Evolutionary conservation across 2,113 vertebrate genomes (phyloP).

Genomic region (Atrichornis clamosus): DNA sequence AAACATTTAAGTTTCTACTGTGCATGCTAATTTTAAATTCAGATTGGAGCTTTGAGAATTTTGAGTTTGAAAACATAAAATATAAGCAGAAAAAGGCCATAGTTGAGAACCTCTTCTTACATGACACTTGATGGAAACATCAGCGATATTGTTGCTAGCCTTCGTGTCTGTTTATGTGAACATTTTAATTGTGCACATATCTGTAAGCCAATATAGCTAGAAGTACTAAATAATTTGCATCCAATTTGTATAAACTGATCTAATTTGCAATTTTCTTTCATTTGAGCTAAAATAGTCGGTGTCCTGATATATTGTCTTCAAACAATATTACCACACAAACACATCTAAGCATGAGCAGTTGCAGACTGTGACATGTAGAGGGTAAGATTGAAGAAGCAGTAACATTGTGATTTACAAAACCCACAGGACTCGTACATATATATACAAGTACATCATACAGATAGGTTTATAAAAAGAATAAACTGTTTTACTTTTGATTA

Average conservation of each 20-base stretch:
- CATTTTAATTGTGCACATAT: neutral
- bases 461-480: neutral
- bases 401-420: neutral
- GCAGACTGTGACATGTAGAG: neutral
- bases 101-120: neutral
- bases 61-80: neutral
- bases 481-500: neutral
- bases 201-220: neutral
- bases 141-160: neutral
- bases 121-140: neutral
- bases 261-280: neutral
- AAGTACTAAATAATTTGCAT: neutral
- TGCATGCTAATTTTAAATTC: neutral
- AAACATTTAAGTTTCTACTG: neutral
- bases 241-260: neutral
- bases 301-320: neutral
- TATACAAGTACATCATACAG: neutral
- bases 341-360: neutral
- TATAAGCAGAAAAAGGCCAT: neutral
- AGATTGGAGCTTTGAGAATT: neutral
- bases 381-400: neutral
- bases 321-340: neutral
- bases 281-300: neutral
- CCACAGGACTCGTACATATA: neutral
- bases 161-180: neutral